A percentile compares a stretch with the other conserved stretches of the same genome.
These are phyloP conservation scores for Reinhardtius hippoglossoides DNA, from an alignment of 2,113 vertebrate species.

Conservation along the genomic window DNA sequence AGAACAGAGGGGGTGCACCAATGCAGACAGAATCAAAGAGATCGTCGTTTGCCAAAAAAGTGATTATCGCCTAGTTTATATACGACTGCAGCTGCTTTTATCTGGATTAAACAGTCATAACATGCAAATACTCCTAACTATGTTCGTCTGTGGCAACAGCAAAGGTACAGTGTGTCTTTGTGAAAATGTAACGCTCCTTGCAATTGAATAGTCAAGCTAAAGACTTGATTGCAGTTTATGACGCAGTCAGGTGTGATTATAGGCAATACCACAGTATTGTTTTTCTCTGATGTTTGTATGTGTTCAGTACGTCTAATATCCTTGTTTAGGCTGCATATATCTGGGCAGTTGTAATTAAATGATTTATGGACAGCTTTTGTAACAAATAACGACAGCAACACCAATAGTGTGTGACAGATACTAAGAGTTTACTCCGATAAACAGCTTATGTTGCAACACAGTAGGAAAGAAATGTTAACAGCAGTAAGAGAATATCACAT, in stretches of 20 bases:
- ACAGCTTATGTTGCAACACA: too few species aligned
- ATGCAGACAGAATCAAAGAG: not conserved
- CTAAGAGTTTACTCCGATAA: too few species aligned
- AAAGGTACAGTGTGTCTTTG: not conserved
- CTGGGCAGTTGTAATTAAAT: too few species aligned
- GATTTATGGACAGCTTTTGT: too few species aligned
- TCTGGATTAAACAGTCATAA: not conserved
- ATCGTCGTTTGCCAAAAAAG: not conserved
- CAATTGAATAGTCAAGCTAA: not conserved
- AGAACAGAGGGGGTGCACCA: not conserved
- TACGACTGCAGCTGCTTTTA: slow-evolving; percentile 9
- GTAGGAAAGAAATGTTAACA: too few species aligned
- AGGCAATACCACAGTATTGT: not conserved
- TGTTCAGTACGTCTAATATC: not conserved
- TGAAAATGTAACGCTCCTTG: not conserved
- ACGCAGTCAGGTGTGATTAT: too few species aligned
- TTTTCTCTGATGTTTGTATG: not conserved
- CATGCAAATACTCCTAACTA: slow-evolving; percentile 61
- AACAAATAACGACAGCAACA: too few species aligned
- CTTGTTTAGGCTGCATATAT: not conserved
- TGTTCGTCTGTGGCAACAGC: too few species aligned
- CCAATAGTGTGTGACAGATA: too few species aligned
- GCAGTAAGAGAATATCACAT: too few species aligned
- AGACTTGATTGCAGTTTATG: not conserved
- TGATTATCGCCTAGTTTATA: slow-evolving; percentile 25